A percentile compares a stretch with the other conserved stretches of the same genome.
These are phyloP conservation scores for Tetranychus truncatus DNA, from an alignment of 2,888 invertebrate species.

Conservation along the genomic window DNA sequence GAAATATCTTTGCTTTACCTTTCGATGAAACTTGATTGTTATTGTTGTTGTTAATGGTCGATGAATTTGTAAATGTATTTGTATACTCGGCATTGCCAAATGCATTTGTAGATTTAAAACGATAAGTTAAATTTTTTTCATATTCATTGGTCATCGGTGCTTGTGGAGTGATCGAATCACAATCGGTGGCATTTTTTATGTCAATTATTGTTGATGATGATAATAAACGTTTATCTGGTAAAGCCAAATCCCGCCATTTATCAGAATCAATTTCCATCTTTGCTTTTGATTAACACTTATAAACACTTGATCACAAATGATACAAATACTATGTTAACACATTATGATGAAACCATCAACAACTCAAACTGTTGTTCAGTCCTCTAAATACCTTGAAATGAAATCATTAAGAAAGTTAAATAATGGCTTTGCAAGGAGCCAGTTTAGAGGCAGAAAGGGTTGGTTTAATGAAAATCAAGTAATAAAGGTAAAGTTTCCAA, in stretches of 20 bases:
- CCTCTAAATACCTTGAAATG: not conserved
- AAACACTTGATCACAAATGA: not conserved
- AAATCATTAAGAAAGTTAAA: not conserved
- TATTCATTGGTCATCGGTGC: conserved; percentile 15
- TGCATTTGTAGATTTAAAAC: not conserved
- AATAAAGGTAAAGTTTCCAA: not conserved
- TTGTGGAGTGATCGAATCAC: conserved; percentile 13
- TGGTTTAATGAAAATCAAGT: not conserved
- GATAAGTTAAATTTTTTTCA: conserved; percentile 11
- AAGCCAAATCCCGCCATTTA: not conserved
- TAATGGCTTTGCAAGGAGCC: not conserved
- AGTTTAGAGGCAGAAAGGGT: not conserved
- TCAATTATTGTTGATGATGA: not conserved
- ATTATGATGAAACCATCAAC: no score
- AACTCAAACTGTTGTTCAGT: no score
- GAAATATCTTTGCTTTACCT: not conserved
- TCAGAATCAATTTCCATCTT: not conserved
- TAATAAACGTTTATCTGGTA: not conserved
- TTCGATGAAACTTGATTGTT: not conserved
- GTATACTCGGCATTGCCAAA: not conserved
- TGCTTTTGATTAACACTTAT: not conserved
- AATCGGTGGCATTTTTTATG: conserved; percentile 10
- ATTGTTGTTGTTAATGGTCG: not conserved
- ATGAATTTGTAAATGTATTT: not conserved
- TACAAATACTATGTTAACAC: not conserved